A percentile compares a stretch with the other conserved stretches of the same genome.
phyloP scores from a whole-genome alignment of 2,113 vertebrate species.

The Upupa epops region DNA sequence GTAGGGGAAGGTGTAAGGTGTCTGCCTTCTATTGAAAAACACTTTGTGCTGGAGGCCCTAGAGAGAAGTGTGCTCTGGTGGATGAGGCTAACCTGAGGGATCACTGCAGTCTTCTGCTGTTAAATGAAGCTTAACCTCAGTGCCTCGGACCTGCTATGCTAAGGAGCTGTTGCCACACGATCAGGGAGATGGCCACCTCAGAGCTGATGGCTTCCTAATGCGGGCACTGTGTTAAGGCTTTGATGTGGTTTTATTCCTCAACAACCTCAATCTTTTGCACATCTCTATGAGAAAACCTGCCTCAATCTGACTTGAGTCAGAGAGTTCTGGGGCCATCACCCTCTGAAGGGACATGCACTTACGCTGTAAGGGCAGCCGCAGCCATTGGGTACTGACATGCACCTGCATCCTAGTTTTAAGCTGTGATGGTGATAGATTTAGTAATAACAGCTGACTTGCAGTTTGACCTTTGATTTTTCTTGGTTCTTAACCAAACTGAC shows the following conservation, averaged over 20 bases:
- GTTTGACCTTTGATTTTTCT: not conserved
- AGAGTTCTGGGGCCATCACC: not conserved
- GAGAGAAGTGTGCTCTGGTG: not conserved
- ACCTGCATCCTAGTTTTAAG: not conserved
- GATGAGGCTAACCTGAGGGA: not conserved
- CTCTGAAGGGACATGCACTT: not conserved
- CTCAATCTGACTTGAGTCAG: not conserved
- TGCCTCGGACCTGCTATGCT: not conserved
- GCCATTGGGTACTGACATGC: not conserved
- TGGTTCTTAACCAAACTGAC: not conserved
- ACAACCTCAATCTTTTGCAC: not conserved
- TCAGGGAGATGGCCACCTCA: not conserved
- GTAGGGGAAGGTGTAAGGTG: not conserved
- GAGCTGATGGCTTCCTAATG: not conserved
- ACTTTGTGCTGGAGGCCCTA: not conserved
- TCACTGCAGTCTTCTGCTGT: not conserved
- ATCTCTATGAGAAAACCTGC: not conserved
- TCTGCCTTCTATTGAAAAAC: slow-evolving; percentile 44
- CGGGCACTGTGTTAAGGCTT: not conserved
- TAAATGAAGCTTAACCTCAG: not conserved
- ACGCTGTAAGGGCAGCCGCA: not conserved
- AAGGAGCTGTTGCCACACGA: not conserved
- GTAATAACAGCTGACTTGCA: not conserved
- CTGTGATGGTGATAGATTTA: not conserved
- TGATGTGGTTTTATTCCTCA: not conserved